Base-by-base conservation (phyloP, 2,888 invertebrate genomes). In the Sinohyriopsis cumingii region DNA sequence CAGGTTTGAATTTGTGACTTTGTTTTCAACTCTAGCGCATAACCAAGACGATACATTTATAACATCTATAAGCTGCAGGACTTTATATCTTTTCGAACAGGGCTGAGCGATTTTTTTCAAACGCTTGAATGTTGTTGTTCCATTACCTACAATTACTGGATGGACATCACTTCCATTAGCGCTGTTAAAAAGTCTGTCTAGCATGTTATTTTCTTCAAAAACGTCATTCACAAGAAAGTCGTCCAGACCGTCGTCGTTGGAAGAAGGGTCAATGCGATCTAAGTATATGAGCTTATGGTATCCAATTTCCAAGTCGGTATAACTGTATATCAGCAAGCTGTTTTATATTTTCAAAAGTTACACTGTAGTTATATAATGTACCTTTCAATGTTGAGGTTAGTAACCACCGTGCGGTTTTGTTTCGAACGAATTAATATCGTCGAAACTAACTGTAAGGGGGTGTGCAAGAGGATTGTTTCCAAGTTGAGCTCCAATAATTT, bases 311-410 rank as follows among this genome's bases (percentile, higher is more conserved):
- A 24, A 83, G 54, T 5, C 82, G 66, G 18, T 82, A 83, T 22
- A 83, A 65, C 63, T 79, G 76, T 1, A 80, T 77, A 67, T 82
- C 82, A 62, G 82, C 84, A 28, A 83, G 68, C 0, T 82, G 83
- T 66, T 83, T 84, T 19, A 77, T 79, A 65, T 83, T 84, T 56
- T 81, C 77, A 72, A 82, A 84, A 15, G 81, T 82, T 19, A 82
- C 83, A 57, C 76, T 77, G 66, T 72, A 84, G 59, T 82, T 84
- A 53, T 78, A 81, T 67, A 84, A 84, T 19, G 71, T 78, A 45
- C 84, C 84, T 57, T 68, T 76, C 0, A 84, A 71, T 7, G 78
- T 71, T n/a, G 82, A 80, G 5, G 79, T 80, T 67, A 84, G 63
- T 25, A 77, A 59, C 82, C 82, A 84, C 12, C 75, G 66, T 9